Evolutionary conservation across 2,113 vertebrate species (phyloP), one percentile per base, ranked within the genome.

Genomic region (Aramus guarauna): DNA sequence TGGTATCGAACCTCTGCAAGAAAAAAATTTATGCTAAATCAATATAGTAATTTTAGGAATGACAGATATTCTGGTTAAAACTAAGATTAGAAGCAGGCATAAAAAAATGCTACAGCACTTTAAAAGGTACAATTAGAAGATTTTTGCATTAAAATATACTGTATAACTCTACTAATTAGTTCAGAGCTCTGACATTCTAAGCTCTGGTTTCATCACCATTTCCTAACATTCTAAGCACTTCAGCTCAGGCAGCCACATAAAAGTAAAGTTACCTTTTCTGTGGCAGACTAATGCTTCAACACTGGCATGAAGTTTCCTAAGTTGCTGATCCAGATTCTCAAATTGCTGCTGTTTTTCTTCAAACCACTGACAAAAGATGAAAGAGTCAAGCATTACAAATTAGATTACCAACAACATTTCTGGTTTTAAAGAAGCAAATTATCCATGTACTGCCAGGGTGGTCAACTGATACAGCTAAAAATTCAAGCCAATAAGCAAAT

Each of bases 301-400:
- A 52, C 98, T 99, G 84, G 95, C 97, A 88, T 99, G 99, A 96
- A 99, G 99, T 93, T 99, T 99, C 96, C 98, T 98, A 97, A 99
- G 98, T 94, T 99, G 99, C 92, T 99, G 98, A 95, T 99, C 99
- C 94, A 99, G 98, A 95, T 99, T 99, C 97, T 99, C 99, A 98
- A 99, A 99, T 85, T 99, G 99, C 97, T 99, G 99, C 96, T 99
- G 99, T 94, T 99, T 99, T 99, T 99, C 99, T 98, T 99, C 99
- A 97, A 99, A 99, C 99, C 99, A 99, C 99, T 99, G 97, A 94
- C 88, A 98, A 97, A 94, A 97, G 97, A 93, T 88, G 98, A 98
- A 97, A 97, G 97, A 97, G 89, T 86, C 96, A 97, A 97, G 92
- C 86, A 88, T 82, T 95, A 96, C 90, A 98, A 97, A 98, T 98